phyloP scores from a whole-genome alignment of 2,113 vertebrate species.

The Ariopsis seemanni region DNA sequence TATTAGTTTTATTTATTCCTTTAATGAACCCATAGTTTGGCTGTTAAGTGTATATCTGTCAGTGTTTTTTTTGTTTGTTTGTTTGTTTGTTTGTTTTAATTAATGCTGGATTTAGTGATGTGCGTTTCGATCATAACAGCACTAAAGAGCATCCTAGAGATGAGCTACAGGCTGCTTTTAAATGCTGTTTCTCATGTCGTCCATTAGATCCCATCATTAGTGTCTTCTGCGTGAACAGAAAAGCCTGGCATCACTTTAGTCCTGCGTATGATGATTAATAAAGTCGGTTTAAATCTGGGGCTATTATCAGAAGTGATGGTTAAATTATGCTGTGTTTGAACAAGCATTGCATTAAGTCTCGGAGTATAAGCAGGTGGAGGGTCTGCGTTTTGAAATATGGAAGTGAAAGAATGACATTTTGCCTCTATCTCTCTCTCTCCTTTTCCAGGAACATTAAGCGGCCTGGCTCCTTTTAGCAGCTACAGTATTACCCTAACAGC shows the following conservation, averaged over 20 bases:
- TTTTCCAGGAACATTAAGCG: conserved; percentile 80
- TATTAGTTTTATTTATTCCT: neutral
- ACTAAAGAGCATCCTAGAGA: neutral
- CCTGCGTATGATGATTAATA: conserved; percentile 57
- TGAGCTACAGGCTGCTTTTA: conserved; percentile 36
- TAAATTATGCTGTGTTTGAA: conserved; percentile 61
- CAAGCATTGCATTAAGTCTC: conserved; percentile 56
- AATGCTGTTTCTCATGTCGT: conserved; percentile 45
- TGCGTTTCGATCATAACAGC: neutral
- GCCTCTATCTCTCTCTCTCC: conserved; percentile 16
- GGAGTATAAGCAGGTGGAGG: conserved; percentile 29
- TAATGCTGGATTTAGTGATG: neutral
- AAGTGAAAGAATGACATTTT: conserved; percentile 53
- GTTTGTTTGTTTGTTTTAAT: conserved; percentile 7
- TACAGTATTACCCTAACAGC: conserved; percentile 84
- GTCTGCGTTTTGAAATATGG: conserved; percentile 51
- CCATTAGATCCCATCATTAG: conserved; percentile 60
- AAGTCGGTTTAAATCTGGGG: conserved; percentile 55
- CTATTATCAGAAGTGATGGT: conserved; percentile 61
- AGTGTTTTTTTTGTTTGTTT: neutral
- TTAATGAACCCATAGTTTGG: neutral
- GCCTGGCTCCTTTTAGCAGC: conserved; percentile 82
- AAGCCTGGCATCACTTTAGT: conserved; percentile 47
- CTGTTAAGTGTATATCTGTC: neutral
- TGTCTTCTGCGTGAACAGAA: conserved; percentile 40